These are phyloP conservation scores for Graptemys geographica DNA, from an alignment of 2,797 vertebrate genomes.

Conservation along the genomic window DNA sequence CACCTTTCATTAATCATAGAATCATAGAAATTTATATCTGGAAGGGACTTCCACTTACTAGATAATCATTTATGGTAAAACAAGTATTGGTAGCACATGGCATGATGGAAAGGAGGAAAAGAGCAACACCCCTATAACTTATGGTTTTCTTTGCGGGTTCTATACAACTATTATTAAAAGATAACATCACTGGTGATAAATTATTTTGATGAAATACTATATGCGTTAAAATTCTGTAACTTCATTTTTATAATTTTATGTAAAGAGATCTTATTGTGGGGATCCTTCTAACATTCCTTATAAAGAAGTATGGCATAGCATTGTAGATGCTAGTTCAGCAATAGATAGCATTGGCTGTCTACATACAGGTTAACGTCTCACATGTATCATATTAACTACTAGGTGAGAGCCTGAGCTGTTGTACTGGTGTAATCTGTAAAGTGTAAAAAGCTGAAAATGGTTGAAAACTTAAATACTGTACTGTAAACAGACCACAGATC, in stretches of 20 bases:
- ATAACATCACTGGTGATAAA: not conserved
- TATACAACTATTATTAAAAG: constrained; percentile 34
- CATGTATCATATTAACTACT: not conserved
- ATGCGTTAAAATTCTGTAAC: not conserved
- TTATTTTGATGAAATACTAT: constrained; percentile 1
- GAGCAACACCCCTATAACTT: not conserved
- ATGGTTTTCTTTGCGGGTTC: constrained; percentile 24
- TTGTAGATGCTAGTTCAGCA: not conserved
- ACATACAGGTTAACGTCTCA: not conserved
- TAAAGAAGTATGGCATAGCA: not conserved
- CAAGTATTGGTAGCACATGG: fast-evolving
- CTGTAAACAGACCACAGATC: not conserved
- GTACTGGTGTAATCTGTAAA: not conserved
- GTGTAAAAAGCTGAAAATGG: not conserved
- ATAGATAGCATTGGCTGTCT: not conserved
- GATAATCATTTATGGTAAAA: not conserved
- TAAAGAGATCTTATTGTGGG: not conserved
- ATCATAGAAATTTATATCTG: not conserved
- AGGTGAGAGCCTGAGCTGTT: not conserved
- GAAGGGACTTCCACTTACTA: not conserved
- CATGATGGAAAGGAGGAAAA: not conserved
- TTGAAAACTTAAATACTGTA: not conserved
- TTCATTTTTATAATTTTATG: not conserved
- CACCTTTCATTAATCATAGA: not conserved
- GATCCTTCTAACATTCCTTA: fast-evolving